Percentiles rank a stretch among this genome's conserved stretches.
These are phyloP conservation scores for Epizoanthus scotinus DNA, from an alignment of 92 coral and sea anemone genomes.

Conservation along the genomic window DNA sequence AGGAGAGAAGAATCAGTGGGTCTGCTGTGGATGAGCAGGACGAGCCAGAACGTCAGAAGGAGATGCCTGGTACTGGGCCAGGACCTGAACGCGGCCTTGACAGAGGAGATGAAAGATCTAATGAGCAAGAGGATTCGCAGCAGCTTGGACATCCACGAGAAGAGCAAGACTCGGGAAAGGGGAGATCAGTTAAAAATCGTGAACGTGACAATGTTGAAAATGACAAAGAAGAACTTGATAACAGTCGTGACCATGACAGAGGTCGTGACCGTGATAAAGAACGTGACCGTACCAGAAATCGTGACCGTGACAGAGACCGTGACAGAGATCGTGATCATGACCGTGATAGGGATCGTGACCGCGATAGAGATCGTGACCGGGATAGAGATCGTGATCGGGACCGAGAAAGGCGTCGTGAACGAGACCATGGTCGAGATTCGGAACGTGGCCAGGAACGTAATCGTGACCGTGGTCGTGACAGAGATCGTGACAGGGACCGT, in stretches of 20 bases:
- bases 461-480: conserved; percentile 38
- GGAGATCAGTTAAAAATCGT: conserved; percentile 34
- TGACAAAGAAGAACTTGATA: conserved; percentile 41
- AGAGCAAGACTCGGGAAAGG: conserved; percentile 23
- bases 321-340: conserved; percentile 35
- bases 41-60: conserved; percentile 7
- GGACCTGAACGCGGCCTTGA: conserved; percentile 45
- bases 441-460: conserved; percentile 63
- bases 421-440: conserved; percentile 49
- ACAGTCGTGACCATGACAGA: conserved; percentile 22
- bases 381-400: conserved; percentile 40
- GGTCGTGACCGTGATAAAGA: conserved; percentile 30
- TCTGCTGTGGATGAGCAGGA: conserved; percentile 9
- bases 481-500: conserved; percentile 61
- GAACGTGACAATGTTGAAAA: conserved; percentile 58
- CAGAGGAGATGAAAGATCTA: conserved; percentile 17
- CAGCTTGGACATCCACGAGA: conserved; percentile 52
- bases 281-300: conserved; percentile 18
- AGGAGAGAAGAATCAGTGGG: conserved; percentile 24
- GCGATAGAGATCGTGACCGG: conserved; percentile 5
- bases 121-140: background rate
- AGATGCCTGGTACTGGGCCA: conserved; percentile 60
- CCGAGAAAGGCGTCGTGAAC: conserved; percentile 47
- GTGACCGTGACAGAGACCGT: conserved; percentile 41
- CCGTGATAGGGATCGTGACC: conserved; percentile 40